Evolutionary conservation across 2,888 invertebrate species (phyloP).

Genomic region (Trilocha varians): DNA sequence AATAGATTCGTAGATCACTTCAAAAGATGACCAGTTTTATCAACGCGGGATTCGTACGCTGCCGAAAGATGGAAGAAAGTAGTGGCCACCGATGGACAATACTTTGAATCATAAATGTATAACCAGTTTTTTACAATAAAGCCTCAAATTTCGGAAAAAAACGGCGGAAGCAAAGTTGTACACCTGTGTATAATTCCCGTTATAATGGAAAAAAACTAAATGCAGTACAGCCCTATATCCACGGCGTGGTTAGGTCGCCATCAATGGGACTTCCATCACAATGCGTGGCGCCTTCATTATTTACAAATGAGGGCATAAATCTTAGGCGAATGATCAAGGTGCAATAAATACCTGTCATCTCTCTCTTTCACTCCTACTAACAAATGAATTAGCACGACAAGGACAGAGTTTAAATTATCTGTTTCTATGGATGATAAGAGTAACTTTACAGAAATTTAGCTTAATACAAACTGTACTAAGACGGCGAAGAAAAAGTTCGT

Average conservation of each 20-base stretch:
- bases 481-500: no score
- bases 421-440: neutral
- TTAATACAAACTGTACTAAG: no score
- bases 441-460: no score
- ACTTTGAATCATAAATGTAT: no score
- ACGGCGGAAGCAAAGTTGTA: neutral
- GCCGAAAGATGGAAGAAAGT: no score
- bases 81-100: no score
- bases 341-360: constrained; percentile 32
- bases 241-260: constrained; percentile 49
- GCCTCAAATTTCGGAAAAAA: no score
- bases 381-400: constrained; percentile 5
- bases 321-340: constrained; percentile 44
- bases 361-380: constrained; percentile 14
- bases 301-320: constrained; percentile 67
- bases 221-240: constrained; percentile 35
- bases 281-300: constrained; percentile 70
- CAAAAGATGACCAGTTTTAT: no score
- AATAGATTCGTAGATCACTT: no score
- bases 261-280: constrained; percentile 60
- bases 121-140: no score
- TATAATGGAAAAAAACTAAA: constrained; percentile 1
- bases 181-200: neutral
- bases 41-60: no score
- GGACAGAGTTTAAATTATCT: constrained; percentile 12